These are phyloP conservation scores for Microtus obscurus DNA, from an alignment of 2,797 vertebrate genomes.

Conservation along the genomic window DNA sequence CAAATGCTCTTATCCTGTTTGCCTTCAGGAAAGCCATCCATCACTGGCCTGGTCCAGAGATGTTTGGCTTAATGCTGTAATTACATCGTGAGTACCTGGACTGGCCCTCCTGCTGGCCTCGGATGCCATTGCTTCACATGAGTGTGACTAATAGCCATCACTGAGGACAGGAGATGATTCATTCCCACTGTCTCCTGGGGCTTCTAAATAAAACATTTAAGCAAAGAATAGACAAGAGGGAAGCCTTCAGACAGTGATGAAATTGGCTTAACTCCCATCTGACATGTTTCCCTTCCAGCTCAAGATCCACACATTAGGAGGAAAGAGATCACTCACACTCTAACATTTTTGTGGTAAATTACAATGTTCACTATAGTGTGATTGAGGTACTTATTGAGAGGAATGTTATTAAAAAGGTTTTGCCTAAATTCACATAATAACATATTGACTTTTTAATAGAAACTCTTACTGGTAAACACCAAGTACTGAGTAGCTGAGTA, in stretches of 20 bases:
- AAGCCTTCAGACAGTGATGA: conserved; percentile 46
- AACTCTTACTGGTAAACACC: background rate
- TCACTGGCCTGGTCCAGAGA: background rate
- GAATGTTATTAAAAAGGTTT: conserved; percentile 33
- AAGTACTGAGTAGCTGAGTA: background rate
- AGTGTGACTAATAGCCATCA: conserved; percentile 63
- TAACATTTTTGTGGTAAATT: conserved; percentile 64
- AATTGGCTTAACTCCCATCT: conserved; percentile 40
- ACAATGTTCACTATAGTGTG: background rate
- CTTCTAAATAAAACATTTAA: conserved; percentile 77
- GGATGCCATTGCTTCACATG: conserved; percentile 19
- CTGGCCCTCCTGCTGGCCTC: conserved; percentile 24
- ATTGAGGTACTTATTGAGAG: conserved; percentile 51
- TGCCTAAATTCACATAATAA: background rate
- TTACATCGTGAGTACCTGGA: conserved; percentile 41
- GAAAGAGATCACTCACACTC: conserved; percentile 36
- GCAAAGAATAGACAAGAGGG: conserved; percentile 60
- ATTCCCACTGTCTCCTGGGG: conserved; percentile 67
- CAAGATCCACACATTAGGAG: background rate
- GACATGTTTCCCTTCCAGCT: conserved; percentile 37
- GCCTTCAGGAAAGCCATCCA: conserved; percentile 47
- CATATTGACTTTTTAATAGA: background rate
- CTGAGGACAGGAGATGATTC: conserved; percentile 61
- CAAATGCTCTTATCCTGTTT: conserved; percentile 33
- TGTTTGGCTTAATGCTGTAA: conserved; percentile 26